Conservation (phyloP, 2,113 vertebrate genomes). For the Struthidea cinerea region DNA sequence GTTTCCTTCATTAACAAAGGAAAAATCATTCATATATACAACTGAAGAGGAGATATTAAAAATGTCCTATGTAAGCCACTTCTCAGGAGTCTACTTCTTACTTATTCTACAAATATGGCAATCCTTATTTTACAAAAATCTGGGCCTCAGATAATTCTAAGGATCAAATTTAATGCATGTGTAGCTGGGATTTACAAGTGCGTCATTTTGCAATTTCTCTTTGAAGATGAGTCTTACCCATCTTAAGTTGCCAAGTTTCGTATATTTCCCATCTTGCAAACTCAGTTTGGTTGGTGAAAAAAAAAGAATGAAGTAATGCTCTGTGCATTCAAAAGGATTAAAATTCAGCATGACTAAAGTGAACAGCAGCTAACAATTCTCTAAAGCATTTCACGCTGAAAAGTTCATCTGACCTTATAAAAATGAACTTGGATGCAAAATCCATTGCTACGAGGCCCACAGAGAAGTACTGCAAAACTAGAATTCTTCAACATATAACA, state of each 20-base stretch:
- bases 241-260: constrained; percentile 27
- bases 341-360: neutral
- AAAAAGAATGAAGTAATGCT: constrained; percentile 33
- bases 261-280: constrained; percentile 26
- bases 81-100: neutral
- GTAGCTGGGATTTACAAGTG: constrained; percentile 33
- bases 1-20: neutral
- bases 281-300: neutral
- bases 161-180: constrained; percentile 26
- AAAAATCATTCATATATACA: neutral
- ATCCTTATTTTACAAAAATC: neutral
- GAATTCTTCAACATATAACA: neutral
- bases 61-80: neutral
- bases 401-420: neutral
- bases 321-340: constrained; percentile 31
- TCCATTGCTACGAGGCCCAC: neutral
- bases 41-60: neutral
- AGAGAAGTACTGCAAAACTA: neutral
- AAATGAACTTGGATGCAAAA: neutral
- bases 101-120: neutral
- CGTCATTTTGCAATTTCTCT: constrained; percentile 33
- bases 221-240: constrained; percentile 44
- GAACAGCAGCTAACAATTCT: constrained; percentile 8
- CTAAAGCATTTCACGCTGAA: neutral
- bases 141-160: neutral